Percentiles rank a stretch among this genome's conserved stretches.
These are phyloP conservation scores for Agrilus biguttatus DNA, from an alignment of 2,888 invertebrate genomes.

Conservation along the genomic window DNA sequence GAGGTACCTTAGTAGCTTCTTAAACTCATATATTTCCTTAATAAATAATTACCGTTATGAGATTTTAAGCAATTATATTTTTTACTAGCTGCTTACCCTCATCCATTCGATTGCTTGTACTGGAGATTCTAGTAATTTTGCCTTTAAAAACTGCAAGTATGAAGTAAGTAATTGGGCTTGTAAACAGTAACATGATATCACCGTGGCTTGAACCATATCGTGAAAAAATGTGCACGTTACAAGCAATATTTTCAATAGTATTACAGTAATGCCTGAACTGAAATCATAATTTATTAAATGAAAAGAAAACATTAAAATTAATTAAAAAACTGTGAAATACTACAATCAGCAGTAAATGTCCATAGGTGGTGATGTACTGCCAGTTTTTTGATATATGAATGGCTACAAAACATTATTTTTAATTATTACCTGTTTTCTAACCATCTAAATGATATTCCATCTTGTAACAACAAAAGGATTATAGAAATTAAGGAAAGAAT, in stretches of 20 bases:
- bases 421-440: conserved; percentile 38
- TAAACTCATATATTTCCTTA: conserved; percentile 67
- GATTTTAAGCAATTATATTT: too few species aligned
- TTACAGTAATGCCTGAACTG: conserved; percentile 37
- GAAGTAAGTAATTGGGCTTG: conserved; percentile 66
- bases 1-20: conserved; percentile 59
- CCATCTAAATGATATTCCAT: conserved; percentile 49
- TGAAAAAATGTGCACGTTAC: conserved; percentile 59
- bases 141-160: conserved; percentile 56
- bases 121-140: conserved; percentile 56
- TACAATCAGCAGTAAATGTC: too few species aligned
- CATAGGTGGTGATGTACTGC: too few species aligned
- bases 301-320: too few species aligned
- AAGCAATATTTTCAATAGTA: conserved; percentile 43
- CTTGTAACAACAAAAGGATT: conserved; percentile 48
- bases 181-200: conserved; percentile 68
- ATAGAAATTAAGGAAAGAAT: conserved; percentile 49
- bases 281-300: conserved; percentile 12
- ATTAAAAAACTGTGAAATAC: too few species aligned
- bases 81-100: conserved; percentile 36
- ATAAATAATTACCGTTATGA: conserved; percentile 12
- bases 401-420: too few species aligned
- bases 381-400: too few species aligned
- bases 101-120: conserved; percentile 65
- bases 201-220: conserved; percentile 70